Conservation (phyloP, 2,797 vertebrate species). For the Enteromius argenteus region DNA sequence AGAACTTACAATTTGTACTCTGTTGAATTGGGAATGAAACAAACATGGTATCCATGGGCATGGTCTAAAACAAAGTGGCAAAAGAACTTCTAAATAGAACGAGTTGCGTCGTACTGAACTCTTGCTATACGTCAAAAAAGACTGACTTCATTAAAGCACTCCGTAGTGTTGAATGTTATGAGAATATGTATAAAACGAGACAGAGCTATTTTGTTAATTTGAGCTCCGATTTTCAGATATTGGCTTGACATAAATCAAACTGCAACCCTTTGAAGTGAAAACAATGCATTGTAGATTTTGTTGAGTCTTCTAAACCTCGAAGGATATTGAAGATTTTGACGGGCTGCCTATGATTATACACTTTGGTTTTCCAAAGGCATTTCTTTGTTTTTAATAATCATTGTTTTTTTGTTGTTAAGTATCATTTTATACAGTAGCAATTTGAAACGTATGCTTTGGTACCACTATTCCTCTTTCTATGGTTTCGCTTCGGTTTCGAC, state of each 20-base stretch:
- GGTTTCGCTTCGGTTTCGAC: constrained; percentile 80
- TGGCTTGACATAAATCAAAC: constrained; percentile 49
- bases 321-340: constrained; percentile 43
- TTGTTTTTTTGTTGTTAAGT: constrained; percentile 84
- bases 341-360: constrained; percentile 57
- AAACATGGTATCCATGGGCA: constrained; percentile 68
- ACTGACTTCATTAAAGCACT: constrained; percentile 47
- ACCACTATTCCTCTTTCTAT: constrained; percentile 89
- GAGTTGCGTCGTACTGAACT: constrained; percentile 38
- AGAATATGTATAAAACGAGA: constrained; percentile 49
- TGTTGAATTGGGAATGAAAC: constrained; percentile 70
- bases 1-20: constrained; percentile 88
- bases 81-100: constrained; percentile 50
- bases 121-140: constrained; percentile 40
- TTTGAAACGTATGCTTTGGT: constrained; percentile 95
- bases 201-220: constrained; percentile 54
- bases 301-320: constrained; percentile 55
- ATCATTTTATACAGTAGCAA: constrained; percentile 86
- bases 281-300: constrained; percentile 48
- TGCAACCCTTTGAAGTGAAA: constrained; percentile 50
- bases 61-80: constrained; percentile 55
- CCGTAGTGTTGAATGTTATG: constrained; percentile 46
- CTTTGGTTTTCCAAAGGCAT: constrained; percentile 76
- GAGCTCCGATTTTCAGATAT: constrained; percentile 45
- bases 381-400: constrained; percentile 77